Base-by-base conservation (phyloP, 2,113 vertebrate genomes). In the Clarias batrachus region DNA sequence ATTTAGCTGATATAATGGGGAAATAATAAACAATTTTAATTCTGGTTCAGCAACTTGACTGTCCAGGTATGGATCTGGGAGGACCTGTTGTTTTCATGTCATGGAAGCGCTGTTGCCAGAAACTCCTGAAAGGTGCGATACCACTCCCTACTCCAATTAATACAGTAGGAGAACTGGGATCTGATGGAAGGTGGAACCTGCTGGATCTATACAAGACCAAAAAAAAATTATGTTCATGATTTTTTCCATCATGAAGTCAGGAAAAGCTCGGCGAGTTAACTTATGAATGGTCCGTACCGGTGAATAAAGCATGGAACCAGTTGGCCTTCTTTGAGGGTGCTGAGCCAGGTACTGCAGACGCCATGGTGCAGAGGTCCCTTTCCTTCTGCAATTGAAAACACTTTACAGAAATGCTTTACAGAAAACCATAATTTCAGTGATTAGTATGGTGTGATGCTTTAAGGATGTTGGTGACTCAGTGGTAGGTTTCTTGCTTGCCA, bases 341-440 rank as follows among this genome's bases (percentile, higher is more conserved):
- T 95, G 77, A 97, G 92, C 96, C 96, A 97, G 0, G 94, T 95
- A 90, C 95, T 97, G 91, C 96, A 97, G 2, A 97, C 96, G 0
- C 96, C 96, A 0, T 96, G 94, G 89, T 96, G 96, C 78, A 96
- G 77, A 78, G 95, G 94, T 65, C 96, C 96, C n/a, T 94, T 92
- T 84, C 95, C 96, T 88, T 92, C 96, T 96, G 83, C 59, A 85
- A n/a, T 52, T 70, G 30, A 30, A 56, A 79, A 77, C 23, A 68
- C 37, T 25, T 3, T 23, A 13, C 21, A 70, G 52, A 27, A 71
- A n/a, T n/a, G n/a, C 37, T 25, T 3, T 23, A 13, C 21, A 70
- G 52, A 27, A 71, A n/a, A 19, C 21, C 9, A 30, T 11, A 57
- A n/a, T 23, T 11, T 13, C 8, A 71, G 33, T 0, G 6, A 19